A percentile compares a stretch with the other conserved stretches of the same genome.
Evolutionary conservation across 2,888 invertebrate genomes (phyloP).

Genomic region (Bombyx huttoni): DNA sequence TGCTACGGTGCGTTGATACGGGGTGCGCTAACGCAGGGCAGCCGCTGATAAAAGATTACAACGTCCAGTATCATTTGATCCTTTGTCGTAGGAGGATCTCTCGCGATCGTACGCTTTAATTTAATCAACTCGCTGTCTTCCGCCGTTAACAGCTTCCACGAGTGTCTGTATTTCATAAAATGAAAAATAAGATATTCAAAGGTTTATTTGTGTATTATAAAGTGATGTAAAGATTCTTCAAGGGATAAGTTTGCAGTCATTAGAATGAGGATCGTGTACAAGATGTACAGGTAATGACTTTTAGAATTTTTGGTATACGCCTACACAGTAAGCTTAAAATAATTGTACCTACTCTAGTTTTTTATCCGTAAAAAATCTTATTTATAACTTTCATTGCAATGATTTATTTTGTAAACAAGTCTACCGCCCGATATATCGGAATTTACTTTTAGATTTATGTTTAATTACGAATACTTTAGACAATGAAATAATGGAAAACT

Average conservation of each 20-base stretch:
- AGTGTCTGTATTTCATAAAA: conserved; percentile 1
- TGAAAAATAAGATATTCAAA: background rate
- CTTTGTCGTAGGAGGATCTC: conserved; percentile 40
- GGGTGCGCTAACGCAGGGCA: conserved; percentile 34
- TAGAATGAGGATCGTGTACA: conserved; percentile 6
- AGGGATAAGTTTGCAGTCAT: conserved; percentile 7
- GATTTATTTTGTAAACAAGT: no score
- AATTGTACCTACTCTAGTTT: no score
- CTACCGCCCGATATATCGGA: no score
- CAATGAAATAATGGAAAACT: no score
- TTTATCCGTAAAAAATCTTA: no score
- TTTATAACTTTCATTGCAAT: no score
- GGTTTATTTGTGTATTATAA: background rate
- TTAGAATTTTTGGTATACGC: no score
- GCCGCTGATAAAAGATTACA: conserved; percentile 61
- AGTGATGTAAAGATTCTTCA: background rate
- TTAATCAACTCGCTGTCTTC: conserved; percentile 63
- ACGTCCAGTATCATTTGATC: conserved; percentile 55
- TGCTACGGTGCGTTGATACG: conserved; percentile 23
- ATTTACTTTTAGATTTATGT: no score
- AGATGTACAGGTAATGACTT: conserved; percentile 28
- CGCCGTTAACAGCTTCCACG: conserved; percentile 18
- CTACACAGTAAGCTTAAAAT: no score
- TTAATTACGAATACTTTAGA: no score
- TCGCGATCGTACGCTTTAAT: conserved; percentile 23